Evolutionary conservation across 2,113 vertebrate species (phyloP).

Genomic region (Anhinga anhinga): DNA sequence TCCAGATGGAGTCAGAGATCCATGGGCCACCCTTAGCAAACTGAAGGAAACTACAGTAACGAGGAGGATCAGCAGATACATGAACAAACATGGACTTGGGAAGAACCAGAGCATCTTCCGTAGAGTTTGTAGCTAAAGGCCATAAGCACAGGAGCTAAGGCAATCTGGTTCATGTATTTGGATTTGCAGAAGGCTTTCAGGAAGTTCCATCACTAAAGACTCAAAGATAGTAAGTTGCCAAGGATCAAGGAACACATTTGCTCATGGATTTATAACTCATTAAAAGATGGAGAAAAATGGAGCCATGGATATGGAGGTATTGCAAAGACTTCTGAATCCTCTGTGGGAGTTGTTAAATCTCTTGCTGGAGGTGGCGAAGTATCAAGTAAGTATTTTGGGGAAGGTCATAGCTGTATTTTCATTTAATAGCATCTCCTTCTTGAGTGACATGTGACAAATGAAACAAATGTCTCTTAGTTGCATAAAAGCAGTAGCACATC

Average conservation of each 20-base stretch:
- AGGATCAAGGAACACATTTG: not conserved
- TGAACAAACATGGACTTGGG: not conserved
- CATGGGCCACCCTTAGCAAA: not conserved
- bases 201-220: not conserved
- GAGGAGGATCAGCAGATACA: not conserved
- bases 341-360: not conserved
- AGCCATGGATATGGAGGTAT: not conserved
- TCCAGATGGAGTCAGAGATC: not conserved
- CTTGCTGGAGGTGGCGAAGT: not conserved
- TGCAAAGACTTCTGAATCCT: not conserved
- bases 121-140: not conserved
- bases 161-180: not conserved
- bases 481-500: not conserved
- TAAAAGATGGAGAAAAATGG: not conserved
- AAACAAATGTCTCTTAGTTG: not conserved
- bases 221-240: not conserved
- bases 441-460: not conserved
- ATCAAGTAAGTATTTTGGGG: not conserved
- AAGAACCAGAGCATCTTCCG: not conserved
- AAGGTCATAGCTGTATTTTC: not conserved
- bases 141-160: not conserved
- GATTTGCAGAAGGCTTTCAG: not conserved
- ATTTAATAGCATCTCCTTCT: not conserved
- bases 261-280: not conserved
- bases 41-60: not conserved